Percentiles rank a stretch among this genome's conserved stretches.
These are phyloP conservation scores for Notechis scutatus DNA, from an alignment of 2,113 vertebrate genomes.

Conservation along the genomic window DNA sequence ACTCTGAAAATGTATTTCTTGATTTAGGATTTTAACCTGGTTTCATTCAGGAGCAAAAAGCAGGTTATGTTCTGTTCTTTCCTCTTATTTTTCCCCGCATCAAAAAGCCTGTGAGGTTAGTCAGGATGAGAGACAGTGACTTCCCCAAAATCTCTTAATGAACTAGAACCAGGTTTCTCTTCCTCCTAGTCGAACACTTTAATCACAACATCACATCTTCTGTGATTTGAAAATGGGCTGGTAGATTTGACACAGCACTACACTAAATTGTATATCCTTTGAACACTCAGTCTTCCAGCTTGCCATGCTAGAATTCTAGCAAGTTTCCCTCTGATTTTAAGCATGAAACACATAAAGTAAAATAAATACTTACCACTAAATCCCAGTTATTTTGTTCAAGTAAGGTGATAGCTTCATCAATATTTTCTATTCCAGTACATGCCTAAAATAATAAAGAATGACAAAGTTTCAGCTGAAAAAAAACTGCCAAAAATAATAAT, in stretches of 20 bases:
- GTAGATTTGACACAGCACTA: not conserved
- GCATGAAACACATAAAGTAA: conserved; percentile 32
- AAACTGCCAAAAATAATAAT: not conserved
- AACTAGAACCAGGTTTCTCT: not conserved
- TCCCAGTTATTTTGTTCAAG: conserved; percentile 99
- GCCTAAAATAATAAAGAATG: conserved; percentile 74
- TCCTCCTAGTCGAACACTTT: not conserved
- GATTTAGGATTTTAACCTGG: not conserved
- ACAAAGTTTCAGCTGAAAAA: conserved; percentile 41
- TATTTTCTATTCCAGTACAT: conserved; percentile 99
- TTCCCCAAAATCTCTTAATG: not conserved
- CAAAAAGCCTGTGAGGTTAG: not conserved
- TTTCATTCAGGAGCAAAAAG: not conserved
- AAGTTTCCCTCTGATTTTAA: not conserved
- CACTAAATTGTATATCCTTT: not conserved
- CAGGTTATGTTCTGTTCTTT: not conserved
- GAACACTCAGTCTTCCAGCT: not conserved
- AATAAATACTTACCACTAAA: conserved; percentile 91
- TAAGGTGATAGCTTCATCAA: conserved; percentile 97
- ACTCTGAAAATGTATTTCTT: not conserved
- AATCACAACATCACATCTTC: not conserved
- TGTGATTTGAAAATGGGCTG: not conserved
- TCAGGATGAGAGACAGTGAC: not conserved
- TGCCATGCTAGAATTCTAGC: not conserved
- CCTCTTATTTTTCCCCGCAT: not conserved